Evolutionary conservation across 1,140 invertebrate species (phyloP), one percentile per base, ranked within the genome.

Genomic region (Eumeta japonica): DNA sequence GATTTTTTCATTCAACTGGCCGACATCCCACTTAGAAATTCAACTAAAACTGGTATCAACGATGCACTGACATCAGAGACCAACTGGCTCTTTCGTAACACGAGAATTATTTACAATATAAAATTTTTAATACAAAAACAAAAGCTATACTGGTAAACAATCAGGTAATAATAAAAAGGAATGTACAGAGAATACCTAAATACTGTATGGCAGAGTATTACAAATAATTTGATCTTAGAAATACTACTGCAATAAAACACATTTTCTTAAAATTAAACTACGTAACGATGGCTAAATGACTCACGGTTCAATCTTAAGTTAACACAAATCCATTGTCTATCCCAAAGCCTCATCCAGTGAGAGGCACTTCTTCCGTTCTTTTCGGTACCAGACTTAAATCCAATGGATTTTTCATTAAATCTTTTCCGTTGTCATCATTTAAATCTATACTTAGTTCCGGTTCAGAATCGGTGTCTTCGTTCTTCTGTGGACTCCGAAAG

Each of bases 351-450:
- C 55, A 77, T 38, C 74, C 74, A 37, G 71, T 77, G 56, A 77
- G 58, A 30, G 71, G 70, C 19, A 76, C 59, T 63, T 77, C 68
- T 60, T 70, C 74, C 12, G 59, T 62, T 41, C 72, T 43, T 57
- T 75, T 76, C 13, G 74, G 61, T 17, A 80, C 78, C 16, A 80
- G 52, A 13, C 83, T 87, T 20, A 88, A 68, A 62, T 88, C 85
- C 16, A 88, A 62, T 12, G 85, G 86, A 45, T 84, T 79, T 29
- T 76, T 77, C 51, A 74, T 72, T 2, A 74, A 63, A 39, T 79
- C 79, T 39, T 75, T 72, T 28, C 48, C 55, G 28, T 60, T 70
- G n/a, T 70, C 74, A 39, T 75, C 78, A 30, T 58, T 77, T 38
- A 57, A 56, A 50, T 66, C 75, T 38, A 66, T 73, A 41, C 72